Conservation (phyloP, 2,888 invertebrate genomes). For the Tryphoninae sp. region DNA sequence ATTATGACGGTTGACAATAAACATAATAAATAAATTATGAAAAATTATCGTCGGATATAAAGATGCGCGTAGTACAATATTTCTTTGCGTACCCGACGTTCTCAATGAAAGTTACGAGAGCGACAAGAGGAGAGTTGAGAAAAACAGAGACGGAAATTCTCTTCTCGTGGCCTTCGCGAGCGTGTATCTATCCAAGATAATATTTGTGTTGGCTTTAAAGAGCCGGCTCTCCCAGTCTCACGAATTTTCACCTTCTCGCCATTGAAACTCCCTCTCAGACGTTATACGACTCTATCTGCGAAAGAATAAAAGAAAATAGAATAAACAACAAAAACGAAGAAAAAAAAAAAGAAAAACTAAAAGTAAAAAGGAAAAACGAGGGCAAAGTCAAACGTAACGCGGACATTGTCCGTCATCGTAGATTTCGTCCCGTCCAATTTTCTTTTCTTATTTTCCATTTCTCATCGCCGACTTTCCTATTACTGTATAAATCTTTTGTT, state of each 20-base stretch:
- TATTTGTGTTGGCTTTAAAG: constrained; percentile 76
- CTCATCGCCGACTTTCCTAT: constrained; percentile 16
- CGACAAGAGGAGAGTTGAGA: constrained; percentile 26
- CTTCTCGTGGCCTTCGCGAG: constrained; percentile 61
- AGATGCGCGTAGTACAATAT: too few species aligned
- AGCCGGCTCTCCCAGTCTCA: constrained; percentile 64
- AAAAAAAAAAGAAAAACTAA: constrained; percentile 11
- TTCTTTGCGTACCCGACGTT: too few species aligned
- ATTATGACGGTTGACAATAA: neutral
- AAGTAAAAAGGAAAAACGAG: constrained; percentile 13
- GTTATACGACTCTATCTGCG: constrained; percentile 27
- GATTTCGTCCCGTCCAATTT: constrained; percentile 11
- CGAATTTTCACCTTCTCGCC: constrained; percentile 63
- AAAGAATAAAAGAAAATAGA: neutral
- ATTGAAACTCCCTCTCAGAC: constrained; percentile 36
- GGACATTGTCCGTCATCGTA: constrained; percentile 72
- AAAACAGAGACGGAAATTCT: constrained; percentile 63
- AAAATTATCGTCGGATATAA: neutral
- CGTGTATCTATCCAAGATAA: constrained; percentile 73
- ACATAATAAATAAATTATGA: neutral
- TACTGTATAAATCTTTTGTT: constrained; percentile 4
- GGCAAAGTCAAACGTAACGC: constrained; percentile 57
- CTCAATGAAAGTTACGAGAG: neutral
- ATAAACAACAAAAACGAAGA: constrained; percentile 4
- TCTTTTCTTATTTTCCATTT: neutral